These are phyloP conservation scores for Allacma fusca DNA, from an alignment of 2,888 invertebrate species.

Conservation along the genomic window DNA sequence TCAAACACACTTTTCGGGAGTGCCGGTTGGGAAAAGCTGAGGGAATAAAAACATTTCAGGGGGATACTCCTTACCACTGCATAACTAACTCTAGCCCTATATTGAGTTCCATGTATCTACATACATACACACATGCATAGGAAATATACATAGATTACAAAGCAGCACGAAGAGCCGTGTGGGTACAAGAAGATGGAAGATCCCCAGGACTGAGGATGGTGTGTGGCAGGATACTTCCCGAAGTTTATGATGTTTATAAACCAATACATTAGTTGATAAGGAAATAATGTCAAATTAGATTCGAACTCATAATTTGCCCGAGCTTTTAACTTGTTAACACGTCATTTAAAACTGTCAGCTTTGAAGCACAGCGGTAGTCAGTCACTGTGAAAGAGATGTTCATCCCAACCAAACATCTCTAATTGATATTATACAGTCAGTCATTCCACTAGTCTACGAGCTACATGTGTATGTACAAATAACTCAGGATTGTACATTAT, in stretches of 20 bases:
- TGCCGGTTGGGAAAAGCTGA: no score
- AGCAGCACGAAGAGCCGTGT: neutral
- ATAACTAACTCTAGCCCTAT: no score
- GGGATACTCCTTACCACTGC: no score
- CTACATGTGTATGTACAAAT: no score
- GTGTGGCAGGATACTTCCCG: slow-evolving; percentile 1
- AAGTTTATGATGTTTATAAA: slow-evolving; percentile 44
- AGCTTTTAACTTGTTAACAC: slow-evolving; percentile 54
- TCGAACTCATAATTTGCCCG: slow-evolving; percentile 44
- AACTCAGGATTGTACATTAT: no score
- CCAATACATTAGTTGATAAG: slow-evolving; percentile 43
- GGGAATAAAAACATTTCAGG: no score
- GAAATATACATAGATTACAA: neutral
- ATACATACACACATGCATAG: no score
- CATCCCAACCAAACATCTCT: neutral
- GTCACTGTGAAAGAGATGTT: slow-evolving; percentile 29
- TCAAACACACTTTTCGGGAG: no score
- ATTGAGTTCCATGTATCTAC: no score
- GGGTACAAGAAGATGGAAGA: neutral
- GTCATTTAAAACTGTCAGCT: slow-evolving; percentile 53
- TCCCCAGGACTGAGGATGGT: neutral
- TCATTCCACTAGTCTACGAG: no score
- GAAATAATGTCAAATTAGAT: slow-evolving; percentile 43
- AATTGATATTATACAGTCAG: neutral
- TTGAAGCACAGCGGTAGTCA: slow-evolving; percentile 42